phyloP scores from a whole-genome alignment of 2,888 invertebrate species.

The Pachycephus smyrnensis region DNA sequence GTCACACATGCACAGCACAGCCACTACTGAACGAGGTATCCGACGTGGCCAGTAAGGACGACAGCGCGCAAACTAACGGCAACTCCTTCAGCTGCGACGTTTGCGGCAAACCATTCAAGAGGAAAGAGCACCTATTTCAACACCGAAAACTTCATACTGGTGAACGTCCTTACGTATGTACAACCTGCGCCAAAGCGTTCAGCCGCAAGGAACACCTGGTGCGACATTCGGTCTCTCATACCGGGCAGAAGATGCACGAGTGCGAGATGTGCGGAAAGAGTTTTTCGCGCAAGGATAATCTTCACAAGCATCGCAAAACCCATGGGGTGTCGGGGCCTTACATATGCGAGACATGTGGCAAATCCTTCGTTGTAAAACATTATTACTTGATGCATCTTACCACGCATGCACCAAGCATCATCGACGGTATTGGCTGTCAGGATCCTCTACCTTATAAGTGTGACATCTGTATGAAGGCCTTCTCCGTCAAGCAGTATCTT shows the following conservation, averaged over 20 bases:
- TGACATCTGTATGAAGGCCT: slow-evolving; percentile 72
- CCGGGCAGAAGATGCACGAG: slow-evolving; percentile 76
- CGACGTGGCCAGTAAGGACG: slow-evolving; percentile 38
- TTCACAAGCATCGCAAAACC: slow-evolving; percentile 73
- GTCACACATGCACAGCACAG: slow-evolving; percentile 51
- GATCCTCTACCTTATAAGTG: slow-evolving; percentile 70
- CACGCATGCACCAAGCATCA: slow-evolving; percentile 63
- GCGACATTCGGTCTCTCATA: slow-evolving; percentile 76
- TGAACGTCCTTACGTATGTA: slow-evolving; percentile 76
- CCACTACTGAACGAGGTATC: slow-evolving; percentile 46
- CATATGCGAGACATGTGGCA: slow-evolving; percentile 75
- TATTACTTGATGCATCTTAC: slow-evolving; percentile 75
- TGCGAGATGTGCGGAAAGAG: slow-evolving; percentile 74
- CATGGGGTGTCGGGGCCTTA: slow-evolving; percentile 72
- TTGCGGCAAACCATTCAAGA: slow-evolving; percentile 75
- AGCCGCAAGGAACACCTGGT: slow-evolving; percentile 78
- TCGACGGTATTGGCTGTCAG: slow-evolving; percentile 49
- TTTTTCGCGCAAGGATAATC: slow-evolving; percentile 72
- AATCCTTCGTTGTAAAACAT: slow-evolving; percentile 76
- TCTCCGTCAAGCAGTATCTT: slow-evolving; percentile 74
- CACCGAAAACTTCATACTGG: slow-evolving; percentile 77
- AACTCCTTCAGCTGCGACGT: slow-evolving; percentile 69
- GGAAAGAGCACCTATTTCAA: slow-evolving; percentile 78
- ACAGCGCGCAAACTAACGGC: slow-evolving; percentile 33
- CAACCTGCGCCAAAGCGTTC: slow-evolving; percentile 76